A percentile compares a stretch with the other conserved stretches of the same genome.
phyloP scores from a whole-genome alignment of 2,888 invertebrate species.

The Drosophila tanythrix region DNA sequence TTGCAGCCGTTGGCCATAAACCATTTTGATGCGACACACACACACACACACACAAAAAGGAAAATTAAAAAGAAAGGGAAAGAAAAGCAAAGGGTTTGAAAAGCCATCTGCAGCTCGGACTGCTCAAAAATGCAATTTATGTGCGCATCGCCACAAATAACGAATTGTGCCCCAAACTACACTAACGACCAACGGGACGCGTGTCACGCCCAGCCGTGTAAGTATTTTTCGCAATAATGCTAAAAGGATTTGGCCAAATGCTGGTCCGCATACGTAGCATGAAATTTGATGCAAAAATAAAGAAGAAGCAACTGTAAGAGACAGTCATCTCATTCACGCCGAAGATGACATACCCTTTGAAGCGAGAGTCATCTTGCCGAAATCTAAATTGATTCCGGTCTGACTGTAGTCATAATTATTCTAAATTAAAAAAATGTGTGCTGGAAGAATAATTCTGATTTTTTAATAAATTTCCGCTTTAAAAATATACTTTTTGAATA shows the following conservation, averaged over 20 bases:
- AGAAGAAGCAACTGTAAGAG: background rate
- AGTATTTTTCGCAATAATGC: slow-evolving; percentile 73
- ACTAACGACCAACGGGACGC: slow-evolving; percentile 56
- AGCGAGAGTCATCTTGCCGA: no score
- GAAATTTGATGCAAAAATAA: slow-evolving; percentile 38
- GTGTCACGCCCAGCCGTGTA: slow-evolving; percentile 38
- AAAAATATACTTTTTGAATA: background rate
- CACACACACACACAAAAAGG: slow-evolving; percentile 9
- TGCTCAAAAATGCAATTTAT: slow-evolving; percentile 80
- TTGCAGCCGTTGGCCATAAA: slow-evolving; percentile 73
- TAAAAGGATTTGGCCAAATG: slow-evolving; percentile 66
- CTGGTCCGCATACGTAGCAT: slow-evolving; percentile 21
- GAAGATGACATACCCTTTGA: background rate
- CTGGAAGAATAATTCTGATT: background rate
- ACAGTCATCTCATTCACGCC: background rate
- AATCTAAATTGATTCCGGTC: background rate
- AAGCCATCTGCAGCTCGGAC: slow-evolving; percentile 52
- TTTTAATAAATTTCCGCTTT: background rate
- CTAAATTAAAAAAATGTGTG: background rate
- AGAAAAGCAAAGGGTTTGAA: slow-evolving; percentile 29
- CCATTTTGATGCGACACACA: slow-evolving; percentile 65
- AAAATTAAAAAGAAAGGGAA: slow-evolving; percentile 3
- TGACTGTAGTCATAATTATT: background rate
- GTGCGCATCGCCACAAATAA: slow-evolving; percentile 68
- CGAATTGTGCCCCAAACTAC: slow-evolving; percentile 79